These are phyloP conservation scores for Cryptomyrus ogoouensis DNA, from an alignment of 2,113 vertebrate genomes.

Conservation along the genomic window DNA sequence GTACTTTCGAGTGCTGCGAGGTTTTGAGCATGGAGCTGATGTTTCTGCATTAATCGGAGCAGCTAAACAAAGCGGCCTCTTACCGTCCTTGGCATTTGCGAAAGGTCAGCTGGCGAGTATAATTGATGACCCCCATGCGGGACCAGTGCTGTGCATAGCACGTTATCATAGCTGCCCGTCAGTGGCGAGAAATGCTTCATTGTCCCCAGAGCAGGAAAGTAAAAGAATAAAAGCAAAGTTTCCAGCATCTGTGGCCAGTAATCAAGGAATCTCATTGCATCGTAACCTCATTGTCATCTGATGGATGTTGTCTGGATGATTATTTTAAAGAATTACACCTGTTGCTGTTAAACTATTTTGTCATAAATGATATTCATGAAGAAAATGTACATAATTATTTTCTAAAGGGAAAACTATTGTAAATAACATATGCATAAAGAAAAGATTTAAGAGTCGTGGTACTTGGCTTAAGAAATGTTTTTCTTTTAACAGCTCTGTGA, in stretches of 20 bases:
- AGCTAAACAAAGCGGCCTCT: neutral
- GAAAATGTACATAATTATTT: slow-evolving; percentile 33
- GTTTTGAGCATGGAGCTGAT: neutral
- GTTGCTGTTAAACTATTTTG: slow-evolving; percentile 29
- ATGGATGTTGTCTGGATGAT: neutral
- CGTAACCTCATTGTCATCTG: neutral
- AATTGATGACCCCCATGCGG: neutral
- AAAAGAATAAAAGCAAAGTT: neutral
- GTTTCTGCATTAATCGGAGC: neutral
- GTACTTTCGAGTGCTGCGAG: neutral
- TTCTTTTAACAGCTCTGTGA: slow-evolving; percentile 42
- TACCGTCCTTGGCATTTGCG: neutral
- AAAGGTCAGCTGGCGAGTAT: neutral
- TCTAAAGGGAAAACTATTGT: slow-evolving; percentile 42
- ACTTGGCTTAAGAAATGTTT: slow-evolving; percentile 62
- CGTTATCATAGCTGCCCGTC: neutral
- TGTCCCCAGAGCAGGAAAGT: neutral
- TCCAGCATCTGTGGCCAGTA: neutral
- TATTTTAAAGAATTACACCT: slow-evolving; percentile 16
- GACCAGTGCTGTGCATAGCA: too few species aligned
- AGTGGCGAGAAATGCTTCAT: neutral
- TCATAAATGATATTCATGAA: slow-evolving; percentile 28
- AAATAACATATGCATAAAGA: slow-evolving; percentile 56
- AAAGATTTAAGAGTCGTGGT: slow-evolving; percentile 17
- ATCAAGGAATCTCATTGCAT: neutral